Conservation (phyloP, 2,797 vertebrate species). For the Microctenopoma stevenorrisi region DNA sequence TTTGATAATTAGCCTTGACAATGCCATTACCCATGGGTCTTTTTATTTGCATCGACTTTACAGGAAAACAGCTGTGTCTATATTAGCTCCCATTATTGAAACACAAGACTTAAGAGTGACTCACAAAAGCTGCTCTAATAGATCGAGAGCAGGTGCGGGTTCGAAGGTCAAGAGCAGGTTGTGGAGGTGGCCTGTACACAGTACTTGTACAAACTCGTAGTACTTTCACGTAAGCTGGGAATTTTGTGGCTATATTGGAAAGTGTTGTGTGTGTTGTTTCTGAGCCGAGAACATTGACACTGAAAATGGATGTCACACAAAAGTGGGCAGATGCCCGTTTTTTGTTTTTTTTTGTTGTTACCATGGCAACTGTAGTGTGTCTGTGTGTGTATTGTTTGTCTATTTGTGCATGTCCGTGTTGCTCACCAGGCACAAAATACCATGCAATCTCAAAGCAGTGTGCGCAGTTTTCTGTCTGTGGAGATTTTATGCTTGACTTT, state of each 20-base stretch:
- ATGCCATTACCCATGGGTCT: conserved; percentile 71
- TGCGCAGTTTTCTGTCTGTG: conserved; percentile 32
- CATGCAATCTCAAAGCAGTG: conserved; percentile 48
- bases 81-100: conserved; percentile 71
- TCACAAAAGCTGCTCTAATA: conserved; percentile 32
- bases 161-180: conserved; percentile 22
- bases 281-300: conserved; percentile 64
- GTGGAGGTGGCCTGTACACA: conserved; percentile 35
- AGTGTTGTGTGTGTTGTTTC: conserved; percentile 48
- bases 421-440: conserved; percentile 81
- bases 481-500: conserved; percentile 2
- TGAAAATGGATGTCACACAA: conserved; percentile 79
- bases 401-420: conserved; percentile 36
- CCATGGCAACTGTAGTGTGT: conserved; percentile 68
- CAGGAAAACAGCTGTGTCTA: conserved; percentile 76
- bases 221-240: conserved; percentile 37
- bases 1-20: conserved; percentile 80
- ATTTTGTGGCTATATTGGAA: conserved; percentile 50
- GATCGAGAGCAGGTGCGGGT: conserved; percentile 40
- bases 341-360: conserved; percentile 46
- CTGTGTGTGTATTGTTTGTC: neutral
- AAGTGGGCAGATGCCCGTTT: conserved; percentile 62
- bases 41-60: conserved; percentile 76
- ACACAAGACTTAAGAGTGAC: conserved; percentile 54
- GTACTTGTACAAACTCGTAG: conserved; percentile 41